These are phyloP conservation scores for Theretra japonica DNA, from an alignment of 2,888 invertebrate genomes.

Conservation along the genomic window DNA sequence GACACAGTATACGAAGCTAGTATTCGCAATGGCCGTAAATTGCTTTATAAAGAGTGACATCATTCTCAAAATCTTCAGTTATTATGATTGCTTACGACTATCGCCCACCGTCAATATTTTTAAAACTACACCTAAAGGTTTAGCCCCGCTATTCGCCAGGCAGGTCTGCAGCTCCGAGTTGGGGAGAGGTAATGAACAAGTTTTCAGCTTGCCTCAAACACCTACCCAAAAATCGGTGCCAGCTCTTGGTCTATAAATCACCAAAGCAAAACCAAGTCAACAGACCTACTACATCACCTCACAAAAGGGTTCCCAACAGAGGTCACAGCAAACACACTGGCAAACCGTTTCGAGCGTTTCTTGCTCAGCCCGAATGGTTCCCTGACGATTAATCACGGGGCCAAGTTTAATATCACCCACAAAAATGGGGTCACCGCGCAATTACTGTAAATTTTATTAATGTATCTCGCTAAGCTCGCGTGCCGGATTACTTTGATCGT, in stretches of 20 bases:
- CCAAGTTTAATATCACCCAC: constrained; percentile 23
- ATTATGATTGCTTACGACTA: too few species aligned
- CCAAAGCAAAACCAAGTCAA: neutral
- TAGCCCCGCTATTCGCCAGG: too few species aligned
- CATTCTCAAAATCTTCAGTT: too few species aligned
- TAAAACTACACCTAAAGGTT: too few species aligned
- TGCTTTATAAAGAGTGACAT: too few species aligned
- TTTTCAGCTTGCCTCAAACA: too few species aligned
- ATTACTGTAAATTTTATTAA: constrained; percentile 25
- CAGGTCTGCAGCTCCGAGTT: too few species aligned
- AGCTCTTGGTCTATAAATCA: neutral
- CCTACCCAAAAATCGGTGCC: too few species aligned
- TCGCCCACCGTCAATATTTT: too few species aligned
- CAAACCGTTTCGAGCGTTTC: neutral
- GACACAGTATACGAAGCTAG: too few species aligned
- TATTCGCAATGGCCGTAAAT: too few species aligned
- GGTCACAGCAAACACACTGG: neutral
- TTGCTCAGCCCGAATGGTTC: constrained; percentile 3
- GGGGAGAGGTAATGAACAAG: too few species aligned
- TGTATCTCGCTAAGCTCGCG: constrained; percentile 4
- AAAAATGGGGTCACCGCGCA: constrained; percentile 24
- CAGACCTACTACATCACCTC: neutral
- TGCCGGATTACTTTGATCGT: constrained; percentile 10
- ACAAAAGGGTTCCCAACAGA: neutral
- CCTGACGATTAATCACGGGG: constrained; percentile 16